These are phyloP conservation scores for Drosophila erecta DNA, from an alignment of 1,140 invertebrate genomes.

Conservation along the genomic window DNA sequence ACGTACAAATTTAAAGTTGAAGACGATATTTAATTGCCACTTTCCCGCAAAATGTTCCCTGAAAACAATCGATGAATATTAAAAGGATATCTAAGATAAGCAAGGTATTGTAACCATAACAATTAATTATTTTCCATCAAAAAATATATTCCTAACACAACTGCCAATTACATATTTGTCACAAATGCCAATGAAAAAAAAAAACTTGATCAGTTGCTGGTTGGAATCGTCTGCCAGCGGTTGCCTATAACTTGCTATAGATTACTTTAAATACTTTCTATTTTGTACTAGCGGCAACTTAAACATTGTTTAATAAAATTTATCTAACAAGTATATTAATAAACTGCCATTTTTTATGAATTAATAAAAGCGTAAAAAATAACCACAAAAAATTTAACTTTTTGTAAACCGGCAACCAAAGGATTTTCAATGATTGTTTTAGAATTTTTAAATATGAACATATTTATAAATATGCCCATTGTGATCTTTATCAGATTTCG, in stretches of 20 bases:
- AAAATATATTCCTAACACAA: slow-evolving; percentile 39
- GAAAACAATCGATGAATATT: slow-evolving; percentile 79
- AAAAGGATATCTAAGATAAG: slow-evolving; percentile 78
- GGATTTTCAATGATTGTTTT: slow-evolving; percentile 23
- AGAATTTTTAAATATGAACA: slow-evolving; percentile 11
- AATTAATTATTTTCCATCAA: slow-evolving; percentile 27
- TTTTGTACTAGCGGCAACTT: slow-evolving; percentile 63
- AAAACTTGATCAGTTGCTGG: slow-evolving; percentile 10
- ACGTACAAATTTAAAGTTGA: slow-evolving; percentile 61
- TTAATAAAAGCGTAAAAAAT: slow-evolving; percentile 37
- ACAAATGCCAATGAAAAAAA: slow-evolving; percentile 50
- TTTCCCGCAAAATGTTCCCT: slow-evolving; percentile 72
- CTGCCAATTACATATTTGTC: slow-evolving; percentile 78
- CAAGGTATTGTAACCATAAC: slow-evolving; percentile 27
- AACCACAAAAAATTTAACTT: slow-evolving; percentile 45
- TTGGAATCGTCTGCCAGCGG: slow-evolving; percentile 20
- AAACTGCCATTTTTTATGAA: slow-evolving; percentile 82
- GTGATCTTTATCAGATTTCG: too few relatives aligned
- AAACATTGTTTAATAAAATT: slow-evolving; percentile 67
- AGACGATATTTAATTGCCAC: slow-evolving; percentile 18
- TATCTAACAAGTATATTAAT: slow-evolving; percentile 73
- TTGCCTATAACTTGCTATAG: slow-evolving; percentile 5
- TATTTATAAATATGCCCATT: neutral
- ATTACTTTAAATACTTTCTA: slow-evolving; percentile 55
- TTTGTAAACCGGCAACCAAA: slow-evolving; percentile 40